A percentile compares a stretch with the other conserved stretches of the same genome.
Conservation (phyloP, 2,797 vertebrate species). For the Bradypodion pumilum region DNA sequence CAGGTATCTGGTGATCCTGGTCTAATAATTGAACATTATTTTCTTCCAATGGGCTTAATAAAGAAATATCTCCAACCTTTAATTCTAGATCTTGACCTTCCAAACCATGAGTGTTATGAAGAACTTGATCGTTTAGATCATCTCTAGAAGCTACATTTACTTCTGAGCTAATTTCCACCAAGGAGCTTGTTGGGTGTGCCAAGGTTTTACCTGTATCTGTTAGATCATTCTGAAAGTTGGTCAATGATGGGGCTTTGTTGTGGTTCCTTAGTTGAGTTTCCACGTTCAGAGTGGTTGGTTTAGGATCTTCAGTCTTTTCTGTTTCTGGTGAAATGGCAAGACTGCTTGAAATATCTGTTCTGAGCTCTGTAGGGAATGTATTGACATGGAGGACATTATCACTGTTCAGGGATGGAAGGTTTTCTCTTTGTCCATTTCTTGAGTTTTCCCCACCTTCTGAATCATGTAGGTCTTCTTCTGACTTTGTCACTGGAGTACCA, state of each 20-base stretch:
- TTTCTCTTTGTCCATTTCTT: neutral
- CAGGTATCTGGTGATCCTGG: neutral
- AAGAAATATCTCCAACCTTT: neutral
- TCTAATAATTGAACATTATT: neutral
- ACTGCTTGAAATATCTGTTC: neutral
- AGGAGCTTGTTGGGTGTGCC: neutral
- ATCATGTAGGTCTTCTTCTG: neutral
- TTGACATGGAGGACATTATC: neutral
- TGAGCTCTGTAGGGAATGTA: neutral
- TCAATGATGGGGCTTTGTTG: accelerated
- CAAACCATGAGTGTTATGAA: neutral
- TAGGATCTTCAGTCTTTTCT: neutral
- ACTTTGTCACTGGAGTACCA: neutral
- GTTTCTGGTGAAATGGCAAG: accelerated
- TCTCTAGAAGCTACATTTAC: neutral
- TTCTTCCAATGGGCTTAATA: neutral
- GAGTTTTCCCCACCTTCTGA: neutral
- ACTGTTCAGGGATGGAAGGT: neutral
- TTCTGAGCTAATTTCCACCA: neutral
- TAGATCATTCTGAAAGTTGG: neutral
- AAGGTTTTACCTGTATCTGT: neutral
- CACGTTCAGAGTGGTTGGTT: neutral
- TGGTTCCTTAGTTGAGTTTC: neutral
- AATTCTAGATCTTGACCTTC: neutral
- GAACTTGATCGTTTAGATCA: neutral